Conservation (phyloP, 2,113 vertebrate species). For the Gracilinanus agilis region DNA sequence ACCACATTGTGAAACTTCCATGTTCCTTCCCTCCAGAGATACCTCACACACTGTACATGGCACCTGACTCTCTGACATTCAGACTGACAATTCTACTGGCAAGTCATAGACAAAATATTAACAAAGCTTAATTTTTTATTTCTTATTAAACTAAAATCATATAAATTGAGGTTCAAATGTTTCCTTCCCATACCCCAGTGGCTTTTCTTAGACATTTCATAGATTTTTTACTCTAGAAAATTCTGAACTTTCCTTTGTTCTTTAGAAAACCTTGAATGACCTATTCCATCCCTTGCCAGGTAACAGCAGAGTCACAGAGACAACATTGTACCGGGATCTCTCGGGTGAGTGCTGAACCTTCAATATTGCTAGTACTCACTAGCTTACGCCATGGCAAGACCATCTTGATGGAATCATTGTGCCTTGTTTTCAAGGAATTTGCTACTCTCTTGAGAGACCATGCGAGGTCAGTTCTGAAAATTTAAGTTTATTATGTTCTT, state of each 20-base stretch:
- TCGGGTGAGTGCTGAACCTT: not conserved
- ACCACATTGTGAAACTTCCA: not conserved
- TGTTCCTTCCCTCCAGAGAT: not conserved
- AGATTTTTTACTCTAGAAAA: not conserved
- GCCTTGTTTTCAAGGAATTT: not conserved
- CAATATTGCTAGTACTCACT: not conserved
- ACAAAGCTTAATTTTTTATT: not conserved
- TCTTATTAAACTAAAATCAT: not conserved
- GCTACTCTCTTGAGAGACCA: not conserved
- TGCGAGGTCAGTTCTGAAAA: not conserved
- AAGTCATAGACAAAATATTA: not conserved
- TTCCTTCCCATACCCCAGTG: not conserved
- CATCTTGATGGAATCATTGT: not conserved
- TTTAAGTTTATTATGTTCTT: no score
- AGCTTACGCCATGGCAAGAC: not conserved
- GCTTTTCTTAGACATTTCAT: not conserved
- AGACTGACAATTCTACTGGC: not conserved
- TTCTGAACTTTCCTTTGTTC: not conserved
- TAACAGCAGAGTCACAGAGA: not conserved
- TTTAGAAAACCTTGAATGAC: not conserved
- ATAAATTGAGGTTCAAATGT: not conserved
- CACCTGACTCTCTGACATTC: not conserved
- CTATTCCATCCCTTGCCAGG: not conserved
- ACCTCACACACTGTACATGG: not conserved
- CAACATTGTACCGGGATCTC: not conserved